Percentiles rank a stretch among this genome's conserved stretches.
Evolutionary conservation across 2,797 vertebrate genomes (phyloP).

Genomic region (Pipistrellus nathusii): DNA sequence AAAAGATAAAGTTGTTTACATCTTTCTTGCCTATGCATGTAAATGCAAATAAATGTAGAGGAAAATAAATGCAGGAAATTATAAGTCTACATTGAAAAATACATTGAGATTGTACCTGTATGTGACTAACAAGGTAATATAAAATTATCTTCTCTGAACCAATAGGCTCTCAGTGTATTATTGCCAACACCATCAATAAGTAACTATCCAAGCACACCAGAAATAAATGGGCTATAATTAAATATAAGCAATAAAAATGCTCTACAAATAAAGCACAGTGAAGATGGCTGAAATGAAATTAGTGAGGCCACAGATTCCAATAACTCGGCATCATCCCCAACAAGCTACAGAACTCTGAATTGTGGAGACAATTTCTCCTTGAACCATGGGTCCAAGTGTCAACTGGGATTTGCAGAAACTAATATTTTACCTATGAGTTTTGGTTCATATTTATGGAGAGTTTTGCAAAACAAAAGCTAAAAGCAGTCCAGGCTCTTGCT

Average conservation of each 20-base stretch:
- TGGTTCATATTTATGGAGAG: neutral
- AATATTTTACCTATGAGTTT: neutral
- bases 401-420: neutral
- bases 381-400: neutral
- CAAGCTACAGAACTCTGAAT: neutral
- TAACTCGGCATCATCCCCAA: slow-evolving; percentile 2
- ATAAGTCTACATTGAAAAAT: slow-evolving; percentile 66
- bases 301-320: slow-evolving; percentile 70
- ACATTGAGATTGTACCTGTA: slow-evolving; percentile 65
- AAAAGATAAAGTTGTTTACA: slow-evolving; percentile 55
- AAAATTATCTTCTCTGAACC: slow-evolving; percentile 84
- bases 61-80: slow-evolving; percentile 63
- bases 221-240: slow-evolving; percentile 81
- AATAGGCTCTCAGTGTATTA: slow-evolving; percentile 77
- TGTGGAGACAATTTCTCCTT: neutral
- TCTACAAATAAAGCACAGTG: slow-evolving; percentile 76
- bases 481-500: neutral
- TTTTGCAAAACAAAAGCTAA: neutral
- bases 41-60: slow-evolving; percentile 60
- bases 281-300: slow-evolving; percentile 73
- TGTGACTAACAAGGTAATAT: slow-evolving; percentile 82
- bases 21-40: slow-evolving; percentile 54
- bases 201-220: slow-evolving; percentile 80
- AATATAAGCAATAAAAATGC: slow-evolving; percentile 75
- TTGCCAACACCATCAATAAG: slow-evolving; percentile 78